phyloP scores from a whole-genome alignment of 2,888 invertebrate species.

The Eristalinus sepulchralis region DNA sequence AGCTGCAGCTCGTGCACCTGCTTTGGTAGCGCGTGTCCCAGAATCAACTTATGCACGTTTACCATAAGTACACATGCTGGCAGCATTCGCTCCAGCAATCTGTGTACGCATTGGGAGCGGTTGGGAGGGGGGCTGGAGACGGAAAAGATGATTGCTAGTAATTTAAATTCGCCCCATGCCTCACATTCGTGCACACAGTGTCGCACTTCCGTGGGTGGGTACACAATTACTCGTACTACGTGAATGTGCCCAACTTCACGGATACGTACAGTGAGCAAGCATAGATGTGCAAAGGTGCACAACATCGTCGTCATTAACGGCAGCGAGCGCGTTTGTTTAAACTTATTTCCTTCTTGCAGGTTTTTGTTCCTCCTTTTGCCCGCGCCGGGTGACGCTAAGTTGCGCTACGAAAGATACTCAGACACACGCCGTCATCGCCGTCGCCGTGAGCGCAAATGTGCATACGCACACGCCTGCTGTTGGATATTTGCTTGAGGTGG shows the following conservation, averaged over 20 bases:
- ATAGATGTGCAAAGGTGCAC: conserved; percentile 63
- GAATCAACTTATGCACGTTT: conserved; percentile 55
- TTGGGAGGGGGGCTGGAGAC: neutral
- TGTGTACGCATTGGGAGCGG: conserved; percentile 28
- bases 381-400: conserved; percentile 42
- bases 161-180: conserved; percentile 65
- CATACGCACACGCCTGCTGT: conserved; percentile 46
- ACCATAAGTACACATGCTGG: conserved; percentile 21
- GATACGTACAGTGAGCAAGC: conserved; percentile 1
- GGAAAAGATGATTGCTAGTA: conserved; percentile 50
- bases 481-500: conserved; percentile 46
- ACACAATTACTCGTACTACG: conserved; percentile 13
- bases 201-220: conserved; percentile 70
- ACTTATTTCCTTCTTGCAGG: conserved; percentile 47
- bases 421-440: neutral
- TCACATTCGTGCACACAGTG: conserved; percentile 62
- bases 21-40: conserved; percentile 30
- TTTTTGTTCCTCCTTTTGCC: conserved; percentile 7
- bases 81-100: neutral
- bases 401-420: conserved; percentile 25
- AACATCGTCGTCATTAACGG: conserved; percentile 61
- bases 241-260: conserved; percentile 17
- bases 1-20: conserved; percentile 55
- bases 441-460: conserved; percentile 38
- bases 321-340: conserved; percentile 53